Percentiles rank a stretch among this genome's conserved stretches.
phyloP scores from a whole-genome alignment of 1,140 invertebrate genomes.

The Zaprionus vittiger region DNA sequence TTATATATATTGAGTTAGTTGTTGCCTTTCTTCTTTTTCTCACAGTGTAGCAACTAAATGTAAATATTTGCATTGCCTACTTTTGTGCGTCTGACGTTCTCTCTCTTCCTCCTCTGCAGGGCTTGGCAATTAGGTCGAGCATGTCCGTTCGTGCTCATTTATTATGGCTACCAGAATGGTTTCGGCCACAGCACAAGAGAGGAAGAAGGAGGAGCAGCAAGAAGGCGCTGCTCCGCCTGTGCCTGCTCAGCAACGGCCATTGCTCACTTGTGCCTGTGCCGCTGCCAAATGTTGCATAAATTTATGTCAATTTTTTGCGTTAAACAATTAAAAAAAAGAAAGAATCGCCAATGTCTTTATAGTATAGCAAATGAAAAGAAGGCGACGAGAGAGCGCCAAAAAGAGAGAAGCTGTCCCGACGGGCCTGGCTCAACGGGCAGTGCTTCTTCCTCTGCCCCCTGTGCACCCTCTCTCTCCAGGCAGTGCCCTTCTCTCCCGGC shows the following conservation, averaged over 20 bases:
- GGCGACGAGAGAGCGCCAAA: background rate
- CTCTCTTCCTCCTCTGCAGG: too few species aligned
- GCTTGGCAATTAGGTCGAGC: conserved; percentile 36
- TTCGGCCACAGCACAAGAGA: conserved; percentile 31
- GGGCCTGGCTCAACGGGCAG: too few species aligned
- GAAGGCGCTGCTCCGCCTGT: background rate
- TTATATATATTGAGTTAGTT: background rate
- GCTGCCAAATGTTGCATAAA: conserved; percentile 53
- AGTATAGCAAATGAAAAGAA: conserved; percentile 36
- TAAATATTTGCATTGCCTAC: conserved; percentile 50
- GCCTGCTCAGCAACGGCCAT: background rate
- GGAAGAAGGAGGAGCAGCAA: background rate
- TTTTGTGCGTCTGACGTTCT: conserved; percentile 26
- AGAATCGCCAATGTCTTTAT: conserved; percentile 26
- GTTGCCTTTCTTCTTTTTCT: background rate
- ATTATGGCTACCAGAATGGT: conserved; percentile 38
- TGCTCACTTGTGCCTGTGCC: conserved; percentile 31
- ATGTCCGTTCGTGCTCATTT: conserved; percentile 35
- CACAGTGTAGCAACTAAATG: conserved; percentile 29
- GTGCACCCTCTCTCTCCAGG: too few species aligned
- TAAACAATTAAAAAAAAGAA: conserved; percentile 50
- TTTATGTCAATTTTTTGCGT: conserved; percentile 56
- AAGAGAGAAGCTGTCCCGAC: background rate
- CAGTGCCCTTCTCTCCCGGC: too few species aligned
- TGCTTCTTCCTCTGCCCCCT: too few species aligned